Percentiles rank a stretch among this genome's conserved stretches.
Conservation (phyloP, 37 sponge, comb jelly and placozoan species). For the Cliona cf. orientalis region DNA sequence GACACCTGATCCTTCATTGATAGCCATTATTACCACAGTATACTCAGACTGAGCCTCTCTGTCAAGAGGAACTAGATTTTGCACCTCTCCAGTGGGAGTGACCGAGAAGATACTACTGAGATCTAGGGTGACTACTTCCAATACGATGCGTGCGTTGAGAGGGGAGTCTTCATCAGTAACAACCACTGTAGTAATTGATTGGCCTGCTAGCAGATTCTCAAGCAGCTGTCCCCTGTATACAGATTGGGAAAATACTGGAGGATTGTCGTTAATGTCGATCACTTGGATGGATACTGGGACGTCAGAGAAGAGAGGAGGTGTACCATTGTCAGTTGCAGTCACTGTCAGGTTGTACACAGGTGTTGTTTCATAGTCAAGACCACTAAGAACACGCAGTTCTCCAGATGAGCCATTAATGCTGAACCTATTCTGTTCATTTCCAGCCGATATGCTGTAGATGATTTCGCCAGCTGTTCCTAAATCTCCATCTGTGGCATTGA, state of each 20-base stretch:
- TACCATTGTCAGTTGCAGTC: slow-evolving; percentile 60
- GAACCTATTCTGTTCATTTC: slow-evolving; percentile 21
- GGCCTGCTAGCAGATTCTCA: slow-evolving; percentile 43
- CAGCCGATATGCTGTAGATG: slow-evolving; percentile 17
- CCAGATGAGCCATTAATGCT: slow-evolving; percentile 50
- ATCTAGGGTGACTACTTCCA: slow-evolving; percentile 19
- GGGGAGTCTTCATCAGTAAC: slow-evolving; percentile 54
- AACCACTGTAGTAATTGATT: slow-evolving; percentile 20
- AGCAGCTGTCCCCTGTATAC: slow-evolving; percentile 15
- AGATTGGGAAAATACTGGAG: slow-evolving; percentile 42
- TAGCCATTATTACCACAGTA: slow-evolving; percentile 39
- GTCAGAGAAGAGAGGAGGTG: slow-evolving; percentile 24
- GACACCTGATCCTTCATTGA: slow-evolving; percentile 36
- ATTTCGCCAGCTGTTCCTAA: slow-evolving; percentile 19
- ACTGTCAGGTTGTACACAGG: slow-evolving; percentile 8
- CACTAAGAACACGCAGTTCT: not conserved
- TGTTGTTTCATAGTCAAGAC: slow-evolving; percentile 54
- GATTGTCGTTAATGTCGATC: slow-evolving; percentile 53
- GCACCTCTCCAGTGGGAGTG: slow-evolving; percentile 28
- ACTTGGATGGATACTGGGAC: slow-evolving; percentile 33
- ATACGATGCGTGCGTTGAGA: slow-evolving; percentile 33
- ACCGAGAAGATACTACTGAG: slow-evolving; percentile 43
- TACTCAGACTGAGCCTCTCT: slow-evolving; percentile 30
- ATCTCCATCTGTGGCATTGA: slow-evolving; percentile 61
- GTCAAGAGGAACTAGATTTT: slow-evolving; percentile 33